Conservation (phyloP, 2,888 invertebrate genomes). For the Polyploca ridens region DNA sequence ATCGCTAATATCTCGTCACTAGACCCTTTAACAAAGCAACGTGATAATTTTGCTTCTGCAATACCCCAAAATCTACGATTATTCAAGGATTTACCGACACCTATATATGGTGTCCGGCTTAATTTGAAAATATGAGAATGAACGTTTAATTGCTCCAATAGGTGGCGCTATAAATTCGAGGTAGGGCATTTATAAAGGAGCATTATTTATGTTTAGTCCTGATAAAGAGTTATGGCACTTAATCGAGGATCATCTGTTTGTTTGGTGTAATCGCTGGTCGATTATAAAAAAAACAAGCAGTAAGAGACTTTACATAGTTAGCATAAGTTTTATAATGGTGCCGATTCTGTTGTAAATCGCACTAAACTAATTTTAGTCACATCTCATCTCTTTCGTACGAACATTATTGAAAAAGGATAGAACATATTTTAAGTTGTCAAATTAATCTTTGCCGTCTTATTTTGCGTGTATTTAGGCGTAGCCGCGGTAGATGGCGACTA, state of each 20-base stretch:
- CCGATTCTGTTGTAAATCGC: too few relatives aligned
- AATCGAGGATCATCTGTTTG: slow-evolving; percentile 32
- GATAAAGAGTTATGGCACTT: slow-evolving; percentile 45
- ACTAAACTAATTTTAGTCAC: too few relatives aligned
- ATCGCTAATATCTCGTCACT: slow-evolving; percentile 24
- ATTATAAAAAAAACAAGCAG: background rate
- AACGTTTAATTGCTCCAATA: slow-evolving; percentile 66
- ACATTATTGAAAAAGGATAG: too few relatives aligned
- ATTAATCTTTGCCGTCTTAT: too few relatives aligned
- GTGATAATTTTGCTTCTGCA: slow-evolving; percentile 64
- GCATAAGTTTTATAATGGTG: too few relatives aligned
- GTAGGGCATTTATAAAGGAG: slow-evolving; percentile 34
- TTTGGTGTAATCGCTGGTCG: slow-evolving; percentile 16
- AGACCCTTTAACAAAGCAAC: slow-evolving; percentile 30
- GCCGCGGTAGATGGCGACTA: too few relatives aligned
- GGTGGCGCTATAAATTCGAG: slow-evolving; percentile 44
- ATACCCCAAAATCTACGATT: slow-evolving; percentile 66
- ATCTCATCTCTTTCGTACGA: too few relatives aligned
- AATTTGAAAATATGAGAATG: slow-evolving; percentile 78
- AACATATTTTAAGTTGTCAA: too few relatives aligned
- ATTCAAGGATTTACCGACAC: slow-evolving; percentile 69
- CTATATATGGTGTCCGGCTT: slow-evolving; percentile 56
- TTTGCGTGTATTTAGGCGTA: too few relatives aligned
- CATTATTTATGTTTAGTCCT: slow-evolving; percentile 48
- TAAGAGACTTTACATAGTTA: background rate